Evolutionary conservation across 1,140 invertebrate genomes (phyloP).

Genomic region (Caenorhabditis remanei): DNA sequence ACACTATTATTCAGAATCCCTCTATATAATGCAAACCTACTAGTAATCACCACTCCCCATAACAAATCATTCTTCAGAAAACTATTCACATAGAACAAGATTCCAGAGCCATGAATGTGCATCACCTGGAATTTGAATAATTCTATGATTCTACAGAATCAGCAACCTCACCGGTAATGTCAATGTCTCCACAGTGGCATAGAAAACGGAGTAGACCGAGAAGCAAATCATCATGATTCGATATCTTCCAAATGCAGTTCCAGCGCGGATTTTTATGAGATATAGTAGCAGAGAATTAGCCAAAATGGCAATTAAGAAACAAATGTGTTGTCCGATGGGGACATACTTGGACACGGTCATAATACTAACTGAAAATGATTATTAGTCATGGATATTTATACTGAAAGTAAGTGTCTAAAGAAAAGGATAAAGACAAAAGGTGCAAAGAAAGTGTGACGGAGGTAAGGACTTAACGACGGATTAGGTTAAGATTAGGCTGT

Average conservation of each 20-base stretch:
- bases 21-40: not conserved
- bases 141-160: too few species aligned
- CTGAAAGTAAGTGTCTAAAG: too few species aligned
- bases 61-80: not conserved
- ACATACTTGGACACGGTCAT: too few species aligned
- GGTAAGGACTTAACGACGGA: too few species aligned
- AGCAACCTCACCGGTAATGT: too few species aligned
- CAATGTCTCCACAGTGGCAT: not conserved
- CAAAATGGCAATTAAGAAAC: not conserved
- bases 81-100: not conserved
- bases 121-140: too few species aligned
- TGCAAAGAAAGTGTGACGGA: too few species aligned
- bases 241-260: not conserved
- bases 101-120: not conserved
- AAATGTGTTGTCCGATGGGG: too few species aligned
- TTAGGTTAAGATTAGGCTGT: too few species aligned
- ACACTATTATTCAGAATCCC: not conserved
- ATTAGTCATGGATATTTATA: too few species aligned
- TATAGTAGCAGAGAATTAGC: not conserved
- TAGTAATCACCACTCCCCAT: not conserved
- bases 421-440: too few species aligned
- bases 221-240: not conserved
- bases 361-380: too few species aligned
- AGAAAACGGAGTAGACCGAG: not conserved
- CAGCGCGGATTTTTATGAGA: not conserved